phyloP scores from a whole-genome alignment of 1,140 invertebrate species.

The Ditylenchus dipsaci region DNA sequence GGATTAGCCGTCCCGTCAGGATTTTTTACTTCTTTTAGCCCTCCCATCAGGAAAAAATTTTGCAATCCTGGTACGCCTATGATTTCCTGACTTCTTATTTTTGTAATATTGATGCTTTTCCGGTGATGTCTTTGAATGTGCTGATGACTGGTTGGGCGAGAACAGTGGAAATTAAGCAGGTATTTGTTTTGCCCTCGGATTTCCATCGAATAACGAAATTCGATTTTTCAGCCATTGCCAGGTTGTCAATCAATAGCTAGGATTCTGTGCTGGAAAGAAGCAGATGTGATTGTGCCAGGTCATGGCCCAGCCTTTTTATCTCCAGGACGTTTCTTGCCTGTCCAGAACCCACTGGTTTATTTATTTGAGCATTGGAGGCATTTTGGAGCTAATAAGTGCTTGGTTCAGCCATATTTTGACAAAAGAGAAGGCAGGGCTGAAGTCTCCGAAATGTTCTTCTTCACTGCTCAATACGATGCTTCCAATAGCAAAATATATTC shows the following conservation, averaged over 20 bases:
- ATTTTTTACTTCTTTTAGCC: too few relatives aligned
- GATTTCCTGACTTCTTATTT: neutral
- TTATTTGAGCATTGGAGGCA: too few relatives aligned
- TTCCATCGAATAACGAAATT: too few relatives aligned
- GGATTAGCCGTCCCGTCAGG: too few relatives aligned
- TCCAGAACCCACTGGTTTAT: conserved; percentile 1
- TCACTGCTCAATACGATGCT: neutral
- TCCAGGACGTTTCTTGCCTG: neutral
- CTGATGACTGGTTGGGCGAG: conserved; percentile 15
- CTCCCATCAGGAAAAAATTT: too few relatives aligned
- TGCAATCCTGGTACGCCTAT: too few relatives aligned
- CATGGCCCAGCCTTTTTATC: conserved; percentile 11
- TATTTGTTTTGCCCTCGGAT: neutral
- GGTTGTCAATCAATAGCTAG: conserved; percentile 10
- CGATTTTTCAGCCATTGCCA: too few relatives aligned
- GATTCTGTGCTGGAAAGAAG: conserved; percentile 16
- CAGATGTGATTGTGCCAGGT: conserved; percentile 17
- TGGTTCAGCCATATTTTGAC: neutral
- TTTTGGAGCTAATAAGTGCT: neutral
- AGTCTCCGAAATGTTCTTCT: neutral
- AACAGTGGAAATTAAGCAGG: conserved; percentile 12
- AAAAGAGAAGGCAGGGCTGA: neutral
- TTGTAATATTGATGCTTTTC: neutral
- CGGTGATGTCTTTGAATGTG: conserved; percentile 24
- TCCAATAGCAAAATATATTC: neutral